A percentile compares a stretch with the other conserved stretches of the same genome.
Evolutionary conservation across 2,888 invertebrate species (phyloP).

Genomic region (Parasteatoda lunata): DNA sequence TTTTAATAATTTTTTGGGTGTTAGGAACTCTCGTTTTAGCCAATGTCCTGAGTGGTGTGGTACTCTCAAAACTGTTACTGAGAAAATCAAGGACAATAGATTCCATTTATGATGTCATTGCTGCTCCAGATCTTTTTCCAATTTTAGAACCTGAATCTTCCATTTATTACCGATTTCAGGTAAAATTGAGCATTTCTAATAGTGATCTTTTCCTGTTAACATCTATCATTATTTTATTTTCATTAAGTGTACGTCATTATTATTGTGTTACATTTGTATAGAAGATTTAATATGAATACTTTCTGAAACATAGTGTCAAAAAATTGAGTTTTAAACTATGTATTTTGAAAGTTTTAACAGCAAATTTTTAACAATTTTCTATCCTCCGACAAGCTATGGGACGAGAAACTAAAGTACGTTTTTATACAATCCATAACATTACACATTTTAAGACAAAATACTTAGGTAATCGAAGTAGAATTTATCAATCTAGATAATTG

Average conservation of each 20-base stretch:
- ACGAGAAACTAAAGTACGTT: too few species aligned
- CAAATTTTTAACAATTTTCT: too few species aligned
- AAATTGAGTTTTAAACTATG: too few species aligned
- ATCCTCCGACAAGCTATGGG: too few species aligned
- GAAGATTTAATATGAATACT: background rate
- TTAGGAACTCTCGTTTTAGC: conserved; percentile 21
- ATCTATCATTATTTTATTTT: too few species aligned
- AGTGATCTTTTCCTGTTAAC: too few species aligned
- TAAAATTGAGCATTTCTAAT: background rate
- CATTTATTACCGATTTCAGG: conserved; percentile 18
- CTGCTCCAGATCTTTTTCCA: conserved; percentile 15
- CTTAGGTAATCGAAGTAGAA: too few species aligned
- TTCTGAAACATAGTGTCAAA: too few species aligned
- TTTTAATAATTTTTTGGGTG: conserved; percentile 35
- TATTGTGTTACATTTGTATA: background rate
- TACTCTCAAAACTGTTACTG: conserved; percentile 27
- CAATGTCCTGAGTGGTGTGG: conserved; percentile 20
- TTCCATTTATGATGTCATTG: conserved; percentile 24
- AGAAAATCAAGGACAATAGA: conserved; percentile 22
- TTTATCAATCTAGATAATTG: too few species aligned
- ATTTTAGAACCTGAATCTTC: conserved; percentile 43
- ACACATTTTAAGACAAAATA: too few species aligned
- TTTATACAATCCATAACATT: too few species aligned
- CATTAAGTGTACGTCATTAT: background rate
- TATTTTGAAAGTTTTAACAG: too few species aligned